Conservation (phyloP, 2,113 vertebrate genomes). For the Erythrocercus mccallii region DNA sequence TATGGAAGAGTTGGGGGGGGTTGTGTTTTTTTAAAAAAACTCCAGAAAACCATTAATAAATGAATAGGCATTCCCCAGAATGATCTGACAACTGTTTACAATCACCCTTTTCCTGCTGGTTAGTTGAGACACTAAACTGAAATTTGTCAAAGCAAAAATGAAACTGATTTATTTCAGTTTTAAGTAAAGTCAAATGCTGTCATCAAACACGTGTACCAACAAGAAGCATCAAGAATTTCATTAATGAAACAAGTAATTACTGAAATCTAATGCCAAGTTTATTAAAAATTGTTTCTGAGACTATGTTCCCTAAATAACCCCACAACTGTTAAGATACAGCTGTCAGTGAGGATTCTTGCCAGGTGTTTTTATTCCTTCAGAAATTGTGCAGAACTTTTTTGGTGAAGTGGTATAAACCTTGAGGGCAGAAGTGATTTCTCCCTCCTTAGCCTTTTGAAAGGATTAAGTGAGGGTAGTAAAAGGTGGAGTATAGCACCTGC, state of each 20-base stretch:
- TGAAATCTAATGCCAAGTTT: background rate
- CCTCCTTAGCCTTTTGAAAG: background rate
- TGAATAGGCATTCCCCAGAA: background rate
- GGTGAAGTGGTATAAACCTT: background rate
- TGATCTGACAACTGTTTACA: background rate
- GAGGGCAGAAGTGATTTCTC: conserved; percentile 1
- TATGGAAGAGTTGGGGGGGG: background rate
- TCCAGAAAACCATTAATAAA: background rate
- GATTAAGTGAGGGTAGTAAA: background rate
- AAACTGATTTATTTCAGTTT: conserved; percentile 11
- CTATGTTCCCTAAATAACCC: background rate
- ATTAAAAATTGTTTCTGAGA: background rate
- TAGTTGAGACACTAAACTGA: background rate
- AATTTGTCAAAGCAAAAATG: conserved; percentile 9
- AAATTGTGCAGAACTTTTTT: background rate
- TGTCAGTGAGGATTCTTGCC: background rate
- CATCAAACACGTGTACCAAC: background rate
- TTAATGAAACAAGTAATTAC: background rate
- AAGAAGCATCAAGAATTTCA: background rate
- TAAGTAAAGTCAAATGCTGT: background rate
- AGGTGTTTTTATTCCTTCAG: background rate
- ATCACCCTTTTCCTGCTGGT: background rate
- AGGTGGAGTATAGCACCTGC: background rate
- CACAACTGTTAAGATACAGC: background rate
- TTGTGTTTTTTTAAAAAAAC: too few species aligned